phyloP scores from a whole-genome alignment of 2,888 invertebrate genomes.

The Chaitophorus viminalis region DNA sequence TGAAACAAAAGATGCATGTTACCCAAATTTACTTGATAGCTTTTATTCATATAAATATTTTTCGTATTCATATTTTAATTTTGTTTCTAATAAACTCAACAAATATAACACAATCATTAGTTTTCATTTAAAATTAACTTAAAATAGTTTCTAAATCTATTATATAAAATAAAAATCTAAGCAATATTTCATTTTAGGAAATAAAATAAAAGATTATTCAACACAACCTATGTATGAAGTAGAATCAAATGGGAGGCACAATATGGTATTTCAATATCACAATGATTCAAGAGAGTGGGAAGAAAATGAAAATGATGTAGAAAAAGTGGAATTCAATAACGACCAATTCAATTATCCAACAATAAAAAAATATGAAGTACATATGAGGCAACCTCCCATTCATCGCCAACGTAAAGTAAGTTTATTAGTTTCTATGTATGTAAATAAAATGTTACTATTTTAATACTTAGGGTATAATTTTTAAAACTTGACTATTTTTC shows the following conservation, averaged over 20 bases:
- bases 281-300: slow-evolving; percentile 44
- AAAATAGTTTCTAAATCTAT: not conserved
- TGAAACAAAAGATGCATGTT: not conserved
- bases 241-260: slow-evolving; percentile 20
- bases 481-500: slow-evolving; percentile 8
- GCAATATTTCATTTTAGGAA: slow-evolving; percentile 20
- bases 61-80: not conserved
- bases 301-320: slow-evolving; percentile 40
- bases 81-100: not conserved
- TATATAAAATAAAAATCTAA: too few relatives aligned
- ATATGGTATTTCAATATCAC: slow-evolving; percentile 36
- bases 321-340: slow-evolving; percentile 28
- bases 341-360: slow-evolving; percentile 30
- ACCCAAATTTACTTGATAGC: too few relatives aligned
- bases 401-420: slow-evolving; percentile 55
- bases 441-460: not conserved
- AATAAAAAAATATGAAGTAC: slow-evolving; percentile 38
- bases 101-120: not conserved
- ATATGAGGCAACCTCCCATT: slow-evolving; percentile 47
- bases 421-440: not conserved
- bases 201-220: slow-evolving; percentile 41
- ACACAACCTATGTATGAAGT: slow-evolving; percentile 33
- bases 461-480: not conserved
- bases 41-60: not conserved
- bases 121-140: too few relatives aligned